Evolutionary conservation across 2,113 vertebrate genomes (phyloP).

Genomic region (Vidua chalybeata): DNA sequence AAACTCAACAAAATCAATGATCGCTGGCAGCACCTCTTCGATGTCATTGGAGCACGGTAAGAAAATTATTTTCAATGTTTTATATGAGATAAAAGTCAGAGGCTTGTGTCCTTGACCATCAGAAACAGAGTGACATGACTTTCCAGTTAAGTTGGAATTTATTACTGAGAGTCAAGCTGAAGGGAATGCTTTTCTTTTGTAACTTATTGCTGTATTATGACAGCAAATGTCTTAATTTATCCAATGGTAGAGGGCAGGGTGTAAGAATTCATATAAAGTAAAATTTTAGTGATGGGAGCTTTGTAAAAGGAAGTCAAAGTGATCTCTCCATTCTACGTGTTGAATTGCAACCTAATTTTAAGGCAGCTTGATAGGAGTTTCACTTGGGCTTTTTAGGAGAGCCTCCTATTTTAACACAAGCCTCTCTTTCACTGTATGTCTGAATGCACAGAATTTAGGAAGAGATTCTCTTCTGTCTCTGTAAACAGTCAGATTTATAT

Average conservation of each 20-base stretch:
- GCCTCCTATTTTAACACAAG: not conserved
- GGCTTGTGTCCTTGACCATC: not conserved
- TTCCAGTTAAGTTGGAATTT: not conserved
- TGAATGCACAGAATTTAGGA: not conserved
- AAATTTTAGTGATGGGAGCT: not conserved
- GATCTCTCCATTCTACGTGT: not conserved
- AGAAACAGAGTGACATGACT: not conserved
- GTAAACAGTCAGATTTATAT: not conserved
- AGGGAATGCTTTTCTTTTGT: not conserved
- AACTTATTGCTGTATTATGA: not conserved
- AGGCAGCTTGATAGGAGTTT: not conserved
- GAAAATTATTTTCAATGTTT: not conserved
- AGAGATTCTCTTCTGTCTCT: not conserved
- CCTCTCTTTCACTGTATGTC: not conserved
- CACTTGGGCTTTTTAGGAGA: not conserved
- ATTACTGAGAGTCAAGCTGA: not conserved
- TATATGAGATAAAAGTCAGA: not conserved
- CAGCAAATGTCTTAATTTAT: not conserved
- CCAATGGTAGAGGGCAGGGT: not conserved
- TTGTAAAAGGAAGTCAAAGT: not conserved
- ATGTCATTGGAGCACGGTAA: slow-evolving; percentile 92
- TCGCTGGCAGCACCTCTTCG: slow-evolving; percentile 92
- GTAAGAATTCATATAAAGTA: not conserved
- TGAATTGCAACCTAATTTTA: not conserved
- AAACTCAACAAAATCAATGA: slow-evolving; percentile 88